These are phyloP conservation scores for Myotis pilosus DNA, from an alignment of 2,797 vertebrate genomes.

Conservation along the genomic window DNA sequence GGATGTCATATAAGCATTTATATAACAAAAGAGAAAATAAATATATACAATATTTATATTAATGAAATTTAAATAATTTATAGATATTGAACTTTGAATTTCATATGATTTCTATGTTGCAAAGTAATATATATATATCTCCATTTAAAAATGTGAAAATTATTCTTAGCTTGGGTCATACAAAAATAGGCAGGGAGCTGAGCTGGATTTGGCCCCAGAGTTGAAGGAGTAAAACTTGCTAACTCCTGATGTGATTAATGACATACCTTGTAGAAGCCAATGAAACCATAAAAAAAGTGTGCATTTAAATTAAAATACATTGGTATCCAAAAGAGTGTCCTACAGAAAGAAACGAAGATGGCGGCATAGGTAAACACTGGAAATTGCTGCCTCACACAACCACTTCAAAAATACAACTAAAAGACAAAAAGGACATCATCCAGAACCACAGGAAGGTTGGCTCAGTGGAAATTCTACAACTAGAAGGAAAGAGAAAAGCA, in stretches of 20 bases:
- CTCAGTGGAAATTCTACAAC: no score
- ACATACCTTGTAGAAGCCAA: neutral
- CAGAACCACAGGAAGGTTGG: no score
- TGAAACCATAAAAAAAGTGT: neutral
- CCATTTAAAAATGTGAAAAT: slow-evolving; percentile 26
- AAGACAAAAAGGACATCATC: no score
- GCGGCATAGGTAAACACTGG: no score
- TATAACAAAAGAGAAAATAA: neutral
- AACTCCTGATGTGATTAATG: neutral
- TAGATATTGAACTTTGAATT: neutral
- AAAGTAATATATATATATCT: no score
- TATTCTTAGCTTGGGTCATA: neutral
- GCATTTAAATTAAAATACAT: neutral
- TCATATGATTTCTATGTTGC: neutral
- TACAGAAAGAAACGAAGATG: no score
- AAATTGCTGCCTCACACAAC: no score
- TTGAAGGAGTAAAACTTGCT: neutral
- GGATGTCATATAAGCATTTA: neutral
- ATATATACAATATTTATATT: neutral
- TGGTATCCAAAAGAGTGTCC: neutral
- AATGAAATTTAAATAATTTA: neutral
- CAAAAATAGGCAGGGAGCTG: neutral
- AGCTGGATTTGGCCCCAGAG: neutral
- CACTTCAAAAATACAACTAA: no score
- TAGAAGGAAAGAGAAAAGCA: no score